Conservation (phyloP, 1,140 invertebrate species). For the Belonocnema kinseyi region DNA sequence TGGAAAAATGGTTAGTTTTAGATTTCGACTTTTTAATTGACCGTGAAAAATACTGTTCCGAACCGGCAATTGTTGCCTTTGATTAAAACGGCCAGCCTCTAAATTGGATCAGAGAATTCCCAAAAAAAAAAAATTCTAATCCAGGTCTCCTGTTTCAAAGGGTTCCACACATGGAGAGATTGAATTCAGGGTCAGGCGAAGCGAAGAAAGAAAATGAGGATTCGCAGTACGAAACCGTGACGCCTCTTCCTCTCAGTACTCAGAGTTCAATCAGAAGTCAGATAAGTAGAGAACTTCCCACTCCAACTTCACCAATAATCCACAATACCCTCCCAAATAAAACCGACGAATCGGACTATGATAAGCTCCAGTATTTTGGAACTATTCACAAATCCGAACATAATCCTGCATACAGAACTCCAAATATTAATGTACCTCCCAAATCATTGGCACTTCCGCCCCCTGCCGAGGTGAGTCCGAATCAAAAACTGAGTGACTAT, state of each 20-base stretch:
- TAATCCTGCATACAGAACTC: conserved; percentile 81
- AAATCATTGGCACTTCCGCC: conserved; percentile 49
- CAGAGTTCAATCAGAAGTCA: conserved; percentile 58
- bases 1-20: too few species aligned
- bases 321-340: conserved; percentile 54
- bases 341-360: conserved; percentile 78
- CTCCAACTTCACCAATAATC: conserved; percentile 58
- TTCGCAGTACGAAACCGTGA: conserved; percentile 66
- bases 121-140: too few species aligned
- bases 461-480: conserved; percentile 52
- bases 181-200: conserved; percentile 48
- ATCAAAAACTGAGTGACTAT: conserved; percentile 79
- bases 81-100: too few species aligned
- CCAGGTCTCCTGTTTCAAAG: conserved; percentile 54
- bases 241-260: conserved; percentile 45
- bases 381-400: conserved; percentile 82
- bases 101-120: too few species aligned
- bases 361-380: conserved; percentile 87
- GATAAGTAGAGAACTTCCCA: conserved; percentile 44
- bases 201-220: conserved; percentile 57
- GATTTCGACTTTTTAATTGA: too few species aligned
- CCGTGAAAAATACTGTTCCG: too few species aligned
- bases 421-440: conserved; percentile 50
- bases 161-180: conserved; percentile 79
- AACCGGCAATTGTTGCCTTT: too few species aligned